These are phyloP conservation scores for Drosophila rubida DNA, from an alignment of 2,888 invertebrate genomes.

Conservation along the genomic window DNA sequence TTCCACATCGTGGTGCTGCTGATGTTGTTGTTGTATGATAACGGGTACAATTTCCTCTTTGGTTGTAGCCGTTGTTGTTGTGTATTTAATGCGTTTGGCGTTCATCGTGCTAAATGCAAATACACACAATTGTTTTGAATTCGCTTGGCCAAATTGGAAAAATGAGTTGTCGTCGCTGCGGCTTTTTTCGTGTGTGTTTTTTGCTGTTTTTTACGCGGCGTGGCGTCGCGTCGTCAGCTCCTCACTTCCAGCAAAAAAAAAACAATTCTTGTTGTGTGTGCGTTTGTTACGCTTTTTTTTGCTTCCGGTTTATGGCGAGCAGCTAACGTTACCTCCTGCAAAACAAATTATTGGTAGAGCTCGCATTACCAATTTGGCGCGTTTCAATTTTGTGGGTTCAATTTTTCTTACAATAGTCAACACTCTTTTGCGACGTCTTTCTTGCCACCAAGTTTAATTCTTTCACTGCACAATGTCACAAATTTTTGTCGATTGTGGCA, in stretches of 20 bases:
- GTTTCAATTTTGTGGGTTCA: constrained; percentile 37
- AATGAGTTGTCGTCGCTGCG: neutral
- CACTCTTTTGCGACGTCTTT: constrained; percentile 71
- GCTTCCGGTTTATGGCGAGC: neutral
- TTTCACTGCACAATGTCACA: constrained; percentile 55
- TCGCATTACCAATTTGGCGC: constrained; percentile 61
- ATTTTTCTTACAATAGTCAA: constrained; percentile 74
- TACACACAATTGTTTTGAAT: too few species aligned
- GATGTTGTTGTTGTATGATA: constrained; percentile 65
- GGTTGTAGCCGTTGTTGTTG: constrained; percentile 45
- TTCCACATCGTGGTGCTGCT: constrained; percentile 44
- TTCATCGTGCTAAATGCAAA: constrained; percentile 56
- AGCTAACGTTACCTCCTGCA: too few species aligned
- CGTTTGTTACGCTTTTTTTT: constrained; percentile 21
- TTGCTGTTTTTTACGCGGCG: constrained; percentile 32
- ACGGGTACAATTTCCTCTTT: constrained; percentile 82
- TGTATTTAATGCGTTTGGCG: constrained; percentile 79
- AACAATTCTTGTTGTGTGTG: constrained; percentile 3
- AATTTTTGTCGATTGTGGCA: constrained; percentile 81
- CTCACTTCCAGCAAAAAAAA: constrained; percentile 29
- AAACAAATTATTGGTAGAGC: constrained; percentile 24
- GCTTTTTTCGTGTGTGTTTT: neutral
- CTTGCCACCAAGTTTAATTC: constrained; percentile 69
- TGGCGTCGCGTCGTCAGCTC: constrained; percentile 40
- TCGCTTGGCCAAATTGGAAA: too few species aligned